Conservation (phyloP, 2,113 vertebrate genomes). For the Anthoscopus minutus region DNA sequence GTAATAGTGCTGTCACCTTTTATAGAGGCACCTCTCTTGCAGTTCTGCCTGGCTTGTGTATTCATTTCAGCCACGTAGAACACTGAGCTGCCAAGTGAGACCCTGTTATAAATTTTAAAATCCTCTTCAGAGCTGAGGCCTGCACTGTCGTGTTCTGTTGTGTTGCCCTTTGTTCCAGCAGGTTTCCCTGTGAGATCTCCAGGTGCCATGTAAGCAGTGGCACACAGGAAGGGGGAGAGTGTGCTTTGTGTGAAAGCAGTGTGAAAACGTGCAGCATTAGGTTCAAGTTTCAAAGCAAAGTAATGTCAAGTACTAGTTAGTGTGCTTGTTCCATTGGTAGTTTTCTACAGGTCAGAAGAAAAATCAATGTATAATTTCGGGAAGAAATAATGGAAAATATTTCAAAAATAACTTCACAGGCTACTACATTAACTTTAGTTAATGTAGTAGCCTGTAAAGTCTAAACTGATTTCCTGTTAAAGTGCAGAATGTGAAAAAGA, state of each 20-base stretch:
- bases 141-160: not conserved
- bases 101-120: conserved; percentile 16
- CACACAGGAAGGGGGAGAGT: not conserved
- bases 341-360: not conserved
- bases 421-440: no score
- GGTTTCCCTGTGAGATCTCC: not conserved
- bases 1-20: not conserved
- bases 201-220: not conserved
- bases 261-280: not conserved
- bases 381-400: not conserved
- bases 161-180: not conserved
- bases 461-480: not conserved
- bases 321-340: not conserved
- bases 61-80: not conserved
- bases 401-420: not conserved
- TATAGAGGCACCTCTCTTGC: not conserved
- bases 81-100: not conserved
- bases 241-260: not conserved
- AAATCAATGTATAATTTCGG: not conserved
- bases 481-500: not conserved
- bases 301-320: not conserved
- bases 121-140: not conserved
- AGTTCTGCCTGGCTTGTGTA: not conserved
- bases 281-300: not conserved
- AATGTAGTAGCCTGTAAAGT: not conserved